Evolutionary conservation across 2,888 invertebrate genomes (phyloP), one percentile per base, ranked within the genome.

Genomic region (Archaeoteleia sp.): DNA sequence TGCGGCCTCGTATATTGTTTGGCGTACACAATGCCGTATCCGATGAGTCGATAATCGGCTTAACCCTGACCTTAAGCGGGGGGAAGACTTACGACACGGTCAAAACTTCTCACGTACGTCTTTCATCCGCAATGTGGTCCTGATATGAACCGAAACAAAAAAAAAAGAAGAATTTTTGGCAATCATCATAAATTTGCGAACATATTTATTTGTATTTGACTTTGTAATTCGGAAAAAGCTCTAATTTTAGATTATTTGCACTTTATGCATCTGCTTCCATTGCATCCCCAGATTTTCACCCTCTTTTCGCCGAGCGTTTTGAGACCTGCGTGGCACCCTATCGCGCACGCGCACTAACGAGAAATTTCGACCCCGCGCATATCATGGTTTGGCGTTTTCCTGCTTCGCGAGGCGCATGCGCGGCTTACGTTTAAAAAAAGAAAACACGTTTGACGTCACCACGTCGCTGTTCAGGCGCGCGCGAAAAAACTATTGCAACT

Each of bases 61-160:
- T 79, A 80, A 74, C 81, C 81, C 75, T 81, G 82, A 81, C 82
- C 81, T 81, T 77, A 74, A 74, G 73, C 74, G 58, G 65, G 45
- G 20, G 58, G 77, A 78, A 78, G 78, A 69, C 78, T 71, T 76
- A 78, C 34, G 61, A 66, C 39, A 53, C 62, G 62, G 45, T 65
- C 35, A 65, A 65, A 67, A 63, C 57, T 70, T 65, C 42, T 45
- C 51, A 46, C 61, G 62, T 62, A 53, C 10, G 35, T 35, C 34
- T 48, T 42, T 37, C 46, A 60, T 67, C 55, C 49, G 40, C 55
- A 27, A 57, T 15, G 25, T 42, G 60, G 49, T 62, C 67, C 67
- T 62, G 48, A 67, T 45, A 54, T 20, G 55, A 57, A 55, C 61
- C 67, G 55, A 51, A 55, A 45, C 45, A 54, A 34, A 23, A 23